phyloP scores from a whole-genome alignment of 2,888 invertebrate genomes.

The Pseudococcus viburni region DNA sequence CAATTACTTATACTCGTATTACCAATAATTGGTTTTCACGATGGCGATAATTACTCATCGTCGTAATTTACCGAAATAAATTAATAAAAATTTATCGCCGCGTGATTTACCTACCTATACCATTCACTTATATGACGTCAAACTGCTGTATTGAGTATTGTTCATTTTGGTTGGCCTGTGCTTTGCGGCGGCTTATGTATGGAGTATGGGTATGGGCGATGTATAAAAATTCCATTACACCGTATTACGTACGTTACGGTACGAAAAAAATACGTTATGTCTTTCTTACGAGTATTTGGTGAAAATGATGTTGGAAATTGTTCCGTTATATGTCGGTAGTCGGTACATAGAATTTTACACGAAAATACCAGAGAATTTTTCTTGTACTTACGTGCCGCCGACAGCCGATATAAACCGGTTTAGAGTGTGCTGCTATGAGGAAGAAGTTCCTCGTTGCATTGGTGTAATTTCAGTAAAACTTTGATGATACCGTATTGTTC shows the following conservation, averaged over 20 bases:
- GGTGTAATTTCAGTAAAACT: constrained; percentile 12
- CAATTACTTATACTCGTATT: not conserved
- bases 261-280: not conserved
- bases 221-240: constrained; percentile 8
- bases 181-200: not conserved
- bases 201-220: not conserved
- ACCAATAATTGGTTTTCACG: not conserved
- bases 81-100: constrained; percentile 10
- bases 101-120: not conserved
- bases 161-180: not conserved
- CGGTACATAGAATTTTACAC: not conserved
- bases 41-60: not conserved
- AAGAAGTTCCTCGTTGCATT: not conserved
- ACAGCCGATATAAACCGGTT: constrained; percentile 8
- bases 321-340: not conserved
- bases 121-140: constrained; percentile 37
- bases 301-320: constrained; percentile 3
- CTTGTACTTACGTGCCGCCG: not conserved
- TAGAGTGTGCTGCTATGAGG: constrained; percentile 33
- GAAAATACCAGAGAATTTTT: constrained; percentile 6
- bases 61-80: constrained; percentile 27
- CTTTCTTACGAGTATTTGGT: not conserved
- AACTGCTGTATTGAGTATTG: not conserved
- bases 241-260: not conserved
- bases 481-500: constrained; percentile 31